These are phyloP conservation scores for Hydractinia symbiolongicarpus DNA, from an alignment of 30 jellyfish, hydroid and myxozoan genomes.

Conservation along the genomic window DNA sequence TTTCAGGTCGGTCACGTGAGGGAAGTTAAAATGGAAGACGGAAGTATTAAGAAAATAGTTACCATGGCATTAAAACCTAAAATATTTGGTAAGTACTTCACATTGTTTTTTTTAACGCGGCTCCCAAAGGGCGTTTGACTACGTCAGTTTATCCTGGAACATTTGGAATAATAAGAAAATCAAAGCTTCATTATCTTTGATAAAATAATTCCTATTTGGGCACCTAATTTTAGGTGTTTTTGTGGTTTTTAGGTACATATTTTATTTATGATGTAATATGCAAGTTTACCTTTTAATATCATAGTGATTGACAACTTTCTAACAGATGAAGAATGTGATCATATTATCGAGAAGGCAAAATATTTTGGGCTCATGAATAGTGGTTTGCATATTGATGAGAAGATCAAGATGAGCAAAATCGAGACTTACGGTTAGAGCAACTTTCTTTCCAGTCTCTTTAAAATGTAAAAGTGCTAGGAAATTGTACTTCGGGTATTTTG, in stretches of 20 bases:
- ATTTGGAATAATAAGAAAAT: too few species aligned
- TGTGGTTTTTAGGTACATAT: too few species aligned
- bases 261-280: too few species aligned
- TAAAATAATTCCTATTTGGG: too few species aligned
- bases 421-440: constrained; percentile 51
- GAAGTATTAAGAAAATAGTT: constrained; percentile 62
- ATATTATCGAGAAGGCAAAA: constrained; percentile 64
- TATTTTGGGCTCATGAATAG: constrained; percentile 66
- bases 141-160: too few species aligned
- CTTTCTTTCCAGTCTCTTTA: not conserved
- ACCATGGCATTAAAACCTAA: constrained; percentile 85
- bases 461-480: not conserved
- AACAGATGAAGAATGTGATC: constrained; percentile 46
- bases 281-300: not conserved
- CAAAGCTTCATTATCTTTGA: too few species aligned
- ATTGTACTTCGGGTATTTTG: not conserved
- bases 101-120: not conserved
- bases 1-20: constrained; percentile 74
- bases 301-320: constrained; percentile 39
- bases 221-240: too few species aligned
- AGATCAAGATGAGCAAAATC: constrained; percentile 42
- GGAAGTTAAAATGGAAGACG: constrained; percentile 80
- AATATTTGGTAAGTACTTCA: constrained; percentile 61
- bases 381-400: constrained; percentile 79
- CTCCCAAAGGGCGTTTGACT: not conserved